Conservation (phyloP, 2,797 vertebrate species). For the Acipenser ruthenus region DNA sequence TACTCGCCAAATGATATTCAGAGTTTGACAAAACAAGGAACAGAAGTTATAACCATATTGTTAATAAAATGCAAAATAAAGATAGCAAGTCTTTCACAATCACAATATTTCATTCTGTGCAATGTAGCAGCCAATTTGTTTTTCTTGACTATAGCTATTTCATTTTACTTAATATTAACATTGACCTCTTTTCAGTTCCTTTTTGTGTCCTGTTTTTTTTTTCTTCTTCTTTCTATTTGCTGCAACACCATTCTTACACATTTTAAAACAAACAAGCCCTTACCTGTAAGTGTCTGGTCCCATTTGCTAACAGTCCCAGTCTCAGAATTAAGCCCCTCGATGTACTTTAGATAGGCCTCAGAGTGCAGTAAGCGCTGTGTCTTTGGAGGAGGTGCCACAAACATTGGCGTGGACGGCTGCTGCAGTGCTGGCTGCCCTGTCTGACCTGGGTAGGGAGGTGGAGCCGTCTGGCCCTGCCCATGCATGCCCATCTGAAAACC, state of each 20-base stretch:
- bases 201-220: too few species aligned
- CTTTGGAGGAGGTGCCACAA: slow-evolving; percentile 90
- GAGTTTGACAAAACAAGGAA: too few species aligned
- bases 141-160: too few species aligned
- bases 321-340: slow-evolving; percentile 87
- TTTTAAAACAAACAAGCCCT: slow-evolving; percentile 16
- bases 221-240: too few species aligned
- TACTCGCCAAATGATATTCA: too few species aligned
- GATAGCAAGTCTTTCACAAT: not conserved
- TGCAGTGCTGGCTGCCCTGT: slow-evolving; percentile 71
- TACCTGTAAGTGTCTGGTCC: slow-evolving; percentile 94
- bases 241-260: too few species aligned
- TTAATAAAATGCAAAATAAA: not conserved
- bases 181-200: too few species aligned
- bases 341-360: slow-evolving; percentile 92
- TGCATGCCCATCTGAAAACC: slow-evolving; percentile 66
- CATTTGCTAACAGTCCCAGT: slow-evolving; percentile 90
- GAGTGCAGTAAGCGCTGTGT: slow-evolving; percentile 93
- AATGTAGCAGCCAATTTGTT: too few species aligned
- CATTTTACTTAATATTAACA: too few species aligned
- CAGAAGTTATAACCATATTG: not conserved
- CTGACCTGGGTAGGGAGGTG: slow-evolving; percentile 81
- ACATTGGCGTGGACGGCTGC: slow-evolving; percentile 92
- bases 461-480: slow-evolving; percentile 77
- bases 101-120: not conserved